Evolutionary conservation across 2,797 vertebrate genomes (phyloP).

Genomic region (Myripristis murdjan): DNA sequence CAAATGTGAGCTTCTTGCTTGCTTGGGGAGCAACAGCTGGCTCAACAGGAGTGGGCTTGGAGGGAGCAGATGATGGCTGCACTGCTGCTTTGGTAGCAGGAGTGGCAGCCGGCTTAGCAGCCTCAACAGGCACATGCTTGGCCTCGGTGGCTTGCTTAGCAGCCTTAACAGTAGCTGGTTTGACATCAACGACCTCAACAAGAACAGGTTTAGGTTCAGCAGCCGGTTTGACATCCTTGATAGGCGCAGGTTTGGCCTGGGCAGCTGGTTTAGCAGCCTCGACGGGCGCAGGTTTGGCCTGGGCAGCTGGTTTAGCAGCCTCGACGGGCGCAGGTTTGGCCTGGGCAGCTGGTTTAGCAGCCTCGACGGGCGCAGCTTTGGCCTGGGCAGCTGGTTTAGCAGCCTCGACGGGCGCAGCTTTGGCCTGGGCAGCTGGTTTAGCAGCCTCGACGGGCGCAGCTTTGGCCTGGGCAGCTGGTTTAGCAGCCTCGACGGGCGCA

Average conservation of each 20-base stretch:
- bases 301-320: background rate
- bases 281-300: background rate
- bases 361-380: background rate
- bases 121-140: background rate
- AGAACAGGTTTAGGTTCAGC: background rate
- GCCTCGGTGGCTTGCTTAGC: background rate
- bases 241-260: background rate
- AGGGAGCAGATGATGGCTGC: constrained; percentile 31
- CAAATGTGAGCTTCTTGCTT: constrained; percentile 81
- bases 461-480: constrained; percentile 1
- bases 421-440: background rate
- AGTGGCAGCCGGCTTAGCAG: background rate
- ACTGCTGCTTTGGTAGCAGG: constrained; percentile 25
- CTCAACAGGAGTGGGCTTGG: constrained; percentile 54
- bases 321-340: background rate
- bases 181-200: background rate
- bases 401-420: background rate
- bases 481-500: background rate
- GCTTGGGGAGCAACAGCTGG: constrained; percentile 46
- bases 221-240: background rate
- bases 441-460: background rate
- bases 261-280: background rate
- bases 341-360: background rate
- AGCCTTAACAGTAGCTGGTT: background rate
- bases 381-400: background rate